Percentiles rank a stretch among this genome's conserved stretches.
phyloP scores from a whole-genome alignment of 2,888 invertebrate species.

The Eilema griseolum region DNA sequence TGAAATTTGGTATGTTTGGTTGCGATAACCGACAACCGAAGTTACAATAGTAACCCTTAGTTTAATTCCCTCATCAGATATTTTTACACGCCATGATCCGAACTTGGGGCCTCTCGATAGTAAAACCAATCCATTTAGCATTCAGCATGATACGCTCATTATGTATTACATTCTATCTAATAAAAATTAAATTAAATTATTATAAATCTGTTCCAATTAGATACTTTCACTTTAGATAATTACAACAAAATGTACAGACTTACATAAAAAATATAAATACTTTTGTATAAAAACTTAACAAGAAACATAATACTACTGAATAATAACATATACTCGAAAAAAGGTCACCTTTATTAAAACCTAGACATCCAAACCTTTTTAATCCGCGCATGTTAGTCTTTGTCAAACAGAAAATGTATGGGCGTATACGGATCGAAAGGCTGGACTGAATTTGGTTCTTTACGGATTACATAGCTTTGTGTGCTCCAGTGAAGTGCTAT shows the following conservation, averaged over 20 bases:
- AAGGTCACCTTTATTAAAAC: constrained; percentile 32
- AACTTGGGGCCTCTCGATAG: too few relatives aligned
- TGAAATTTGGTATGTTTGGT: too few relatives aligned
- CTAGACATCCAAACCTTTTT: constrained; percentile 38
- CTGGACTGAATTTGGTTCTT: constrained; percentile 48
- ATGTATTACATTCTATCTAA: background rate
- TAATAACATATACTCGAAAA: constrained; percentile 21
- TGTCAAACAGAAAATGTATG: constrained; percentile 48
- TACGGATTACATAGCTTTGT: constrained; percentile 60
- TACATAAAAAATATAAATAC: background rate
- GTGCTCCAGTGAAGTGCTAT: constrained; percentile 58
- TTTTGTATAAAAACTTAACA: background rate
- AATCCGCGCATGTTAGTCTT: constrained; percentile 42
- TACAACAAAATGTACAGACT: background rate
- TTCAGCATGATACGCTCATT: background rate
- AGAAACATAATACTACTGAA: constrained; percentile 16
- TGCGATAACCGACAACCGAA: too few relatives aligned
- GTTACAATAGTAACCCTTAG: too few relatives aligned
- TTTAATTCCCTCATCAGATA: too few relatives aligned
- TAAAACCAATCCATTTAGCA: too few relatives aligned
- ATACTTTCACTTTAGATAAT: too few relatives aligned
- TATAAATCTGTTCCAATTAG: background rate
- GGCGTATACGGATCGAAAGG: constrained; percentile 38
- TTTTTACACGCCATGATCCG: too few relatives aligned
- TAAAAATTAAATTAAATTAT: background rate